Conservation (phyloP, 1,140 invertebrate genomes). For the Eupristina koningsbergeri region DNA sequence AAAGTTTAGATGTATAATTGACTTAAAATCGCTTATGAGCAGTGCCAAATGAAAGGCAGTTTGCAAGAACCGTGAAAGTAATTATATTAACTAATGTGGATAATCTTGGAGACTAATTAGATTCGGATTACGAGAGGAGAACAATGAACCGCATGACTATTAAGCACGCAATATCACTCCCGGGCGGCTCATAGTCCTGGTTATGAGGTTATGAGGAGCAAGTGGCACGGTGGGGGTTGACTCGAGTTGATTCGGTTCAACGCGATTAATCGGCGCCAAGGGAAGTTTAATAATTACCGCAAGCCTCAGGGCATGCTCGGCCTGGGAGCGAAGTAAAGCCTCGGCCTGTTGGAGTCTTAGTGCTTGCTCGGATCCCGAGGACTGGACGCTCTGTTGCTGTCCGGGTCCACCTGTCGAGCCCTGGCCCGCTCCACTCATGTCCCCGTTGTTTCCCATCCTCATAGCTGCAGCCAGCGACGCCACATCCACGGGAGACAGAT, state of each 20-base stretch:
- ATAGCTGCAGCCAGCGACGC: constrained; percentile 86
- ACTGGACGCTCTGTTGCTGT: constrained; percentile 75
- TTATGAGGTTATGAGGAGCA: background rate
- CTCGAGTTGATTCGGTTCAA: no score
- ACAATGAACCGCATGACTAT: background rate
- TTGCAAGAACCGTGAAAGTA: background rate
- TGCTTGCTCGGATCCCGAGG: constrained; percentile 78
- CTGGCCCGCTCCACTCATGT: constrained; percentile 72
- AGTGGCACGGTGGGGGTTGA: background rate
- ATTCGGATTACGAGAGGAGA: background rate
- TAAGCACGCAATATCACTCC: background rate
- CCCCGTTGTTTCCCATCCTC: constrained; percentile 78
- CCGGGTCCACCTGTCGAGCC: constrained; percentile 70
- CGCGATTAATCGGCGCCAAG: background rate
- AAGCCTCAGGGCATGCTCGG: constrained; percentile 85
- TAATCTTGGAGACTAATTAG: no score
- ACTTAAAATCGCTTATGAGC: no score
- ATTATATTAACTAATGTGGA: background rate
- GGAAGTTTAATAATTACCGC: constrained; percentile 75
- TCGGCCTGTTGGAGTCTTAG: constrained; percentile 85
- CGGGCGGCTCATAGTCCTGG: background rate
- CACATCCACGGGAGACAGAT: constrained; percentile 78
- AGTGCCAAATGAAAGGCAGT: background rate
- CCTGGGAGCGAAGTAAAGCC: constrained; percentile 85
- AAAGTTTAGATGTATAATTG: no score